Conservation (phyloP, 2,888 invertebrate species). For the Pocota personata region DNA sequence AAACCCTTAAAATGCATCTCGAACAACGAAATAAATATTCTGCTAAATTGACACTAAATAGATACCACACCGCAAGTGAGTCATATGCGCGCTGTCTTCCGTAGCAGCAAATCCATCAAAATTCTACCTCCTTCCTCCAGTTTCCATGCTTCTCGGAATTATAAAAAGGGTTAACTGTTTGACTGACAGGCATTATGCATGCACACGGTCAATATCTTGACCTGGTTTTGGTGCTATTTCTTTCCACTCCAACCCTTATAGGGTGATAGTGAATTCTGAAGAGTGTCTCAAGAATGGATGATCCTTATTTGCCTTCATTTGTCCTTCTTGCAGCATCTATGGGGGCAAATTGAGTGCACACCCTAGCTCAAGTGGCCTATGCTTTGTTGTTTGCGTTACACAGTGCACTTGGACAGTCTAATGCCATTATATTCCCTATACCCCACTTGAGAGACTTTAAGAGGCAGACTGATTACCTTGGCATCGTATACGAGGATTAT, state of each 20-base stretch:
- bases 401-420: slow-evolving; percentile 55
- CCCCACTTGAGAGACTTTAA: slow-evolving; percentile 6
- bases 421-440: slow-evolving; percentile 39
- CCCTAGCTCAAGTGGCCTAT: slow-evolving; percentile 33
- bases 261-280: slow-evolving; percentile 18
- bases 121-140: not conserved
- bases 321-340: slow-evolving; percentile 36
- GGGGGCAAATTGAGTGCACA: slow-evolving; percentile 44
- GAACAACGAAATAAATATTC: not conserved
- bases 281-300: slow-evolving; percentile 67
- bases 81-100: not conserved
- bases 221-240: slow-evolving; percentile 24
- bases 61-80: not conserved
- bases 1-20: slow-evolving; percentile 42
- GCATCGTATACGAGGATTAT: slow-evolving; percentile 19
- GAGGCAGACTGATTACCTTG: slow-evolving; percentile 64
- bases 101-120: not conserved
- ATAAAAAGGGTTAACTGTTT: not conserved
- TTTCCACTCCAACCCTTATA: not conserved
- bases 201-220: slow-evolving; percentile 57
- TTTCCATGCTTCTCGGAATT: too few species aligned
- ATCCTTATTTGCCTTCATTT: slow-evolving; percentile 61
- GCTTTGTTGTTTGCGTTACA: slow-evolving; percentile 50
- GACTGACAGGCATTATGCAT: slow-evolving; percentile 44
- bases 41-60: not conserved